Conservation (phyloP, 2,113 vertebrate genomes). For the Morone saxatilis region DNA sequence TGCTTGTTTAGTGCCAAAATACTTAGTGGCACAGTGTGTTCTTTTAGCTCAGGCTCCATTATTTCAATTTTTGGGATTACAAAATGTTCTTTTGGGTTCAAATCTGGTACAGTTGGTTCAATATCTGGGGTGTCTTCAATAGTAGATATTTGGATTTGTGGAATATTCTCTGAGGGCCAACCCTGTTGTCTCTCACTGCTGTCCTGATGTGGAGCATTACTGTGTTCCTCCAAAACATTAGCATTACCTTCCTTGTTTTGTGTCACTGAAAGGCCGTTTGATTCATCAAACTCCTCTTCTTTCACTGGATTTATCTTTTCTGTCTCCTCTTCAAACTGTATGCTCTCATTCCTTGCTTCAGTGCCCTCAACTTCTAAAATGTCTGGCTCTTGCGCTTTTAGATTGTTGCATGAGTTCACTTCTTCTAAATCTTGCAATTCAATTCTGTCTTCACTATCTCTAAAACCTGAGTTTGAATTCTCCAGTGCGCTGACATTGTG, state of each 20-base stretch:
- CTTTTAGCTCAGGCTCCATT: conserved; percentile 71
- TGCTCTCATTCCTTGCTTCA: conserved; percentile 21
- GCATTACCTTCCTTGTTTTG: conserved; percentile 24
- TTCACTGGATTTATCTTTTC: conserved; percentile 25
- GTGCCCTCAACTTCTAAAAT: conserved; percentile 3
- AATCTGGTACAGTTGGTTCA: conserved; percentile 51
- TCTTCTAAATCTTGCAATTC: conserved; percentile 40
- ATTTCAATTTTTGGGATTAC: conserved; percentile 70
- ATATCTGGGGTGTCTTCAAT: conserved; percentile 55
- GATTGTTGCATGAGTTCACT: conserved; percentile 1
- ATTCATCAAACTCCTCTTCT: conserved; percentile 32
- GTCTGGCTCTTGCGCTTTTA: conserved; percentile 28
- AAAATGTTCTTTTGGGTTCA: conserved; percentile 55
- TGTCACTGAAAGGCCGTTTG: conserved; percentile 36
- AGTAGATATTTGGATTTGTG: conserved; percentile 64
- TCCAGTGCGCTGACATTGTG: neutral
- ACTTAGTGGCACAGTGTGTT: conserved; percentile 56
- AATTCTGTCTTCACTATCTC: conserved; percentile 9
- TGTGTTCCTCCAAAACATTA: conserved; percentile 12
- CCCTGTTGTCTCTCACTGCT: conserved; percentile 27
- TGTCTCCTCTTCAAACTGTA: conserved; percentile 24
- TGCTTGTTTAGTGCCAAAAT: conserved; percentile 56
- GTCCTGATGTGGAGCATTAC: conserved; percentile 22
- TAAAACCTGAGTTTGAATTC: conserved; percentile 29
- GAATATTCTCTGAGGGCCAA: conserved; percentile 58